Evolutionary conservation across 2,113 vertebrate genomes (phyloP).

Genomic region (Psilopsiagon aurifrons): DNA sequence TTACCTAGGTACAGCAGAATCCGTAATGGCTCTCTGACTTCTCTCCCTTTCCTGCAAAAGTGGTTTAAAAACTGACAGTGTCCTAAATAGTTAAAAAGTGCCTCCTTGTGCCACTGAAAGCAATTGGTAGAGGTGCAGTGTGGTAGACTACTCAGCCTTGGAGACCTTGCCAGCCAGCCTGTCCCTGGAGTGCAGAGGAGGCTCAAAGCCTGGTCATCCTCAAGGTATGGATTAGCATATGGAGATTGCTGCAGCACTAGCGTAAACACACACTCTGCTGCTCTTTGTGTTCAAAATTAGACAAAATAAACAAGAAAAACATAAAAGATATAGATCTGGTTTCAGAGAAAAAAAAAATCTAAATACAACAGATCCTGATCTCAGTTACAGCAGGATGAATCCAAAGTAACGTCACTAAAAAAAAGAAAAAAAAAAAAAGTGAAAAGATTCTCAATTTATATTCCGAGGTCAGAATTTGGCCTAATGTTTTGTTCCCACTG

Average conservation of each 20-base stretch:
- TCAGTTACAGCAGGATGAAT: background rate
- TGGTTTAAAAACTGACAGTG: background rate
- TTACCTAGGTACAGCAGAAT: background rate
- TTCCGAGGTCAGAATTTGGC: background rate
- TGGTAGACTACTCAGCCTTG: too few relatives aligned
- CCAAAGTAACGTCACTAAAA: background rate
- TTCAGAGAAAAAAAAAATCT: background rate
- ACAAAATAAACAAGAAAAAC: background rate
- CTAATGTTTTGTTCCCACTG: constrained; percentile 34
- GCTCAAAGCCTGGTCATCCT: background rate
- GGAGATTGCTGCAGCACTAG: background rate
- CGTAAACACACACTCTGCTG: background rate
- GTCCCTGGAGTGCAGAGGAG: background rate
- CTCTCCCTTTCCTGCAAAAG: background rate
- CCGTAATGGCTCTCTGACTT: background rate
- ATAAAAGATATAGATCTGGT: background rate
- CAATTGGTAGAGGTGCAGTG: background rate
- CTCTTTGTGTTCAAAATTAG: background rate
- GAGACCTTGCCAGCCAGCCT: background rate
- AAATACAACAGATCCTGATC: background rate
- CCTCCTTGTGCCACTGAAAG: background rate
- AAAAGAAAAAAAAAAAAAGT: background rate
- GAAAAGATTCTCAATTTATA: background rate
- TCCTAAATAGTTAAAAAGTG: background rate
- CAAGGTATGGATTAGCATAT: background rate